A percentile compares a stretch with the other conserved stretches of the same genome.
phyloP scores from a whole-genome alignment of 2,797 vertebrate species.

The Smutsia gigantea region DNA sequence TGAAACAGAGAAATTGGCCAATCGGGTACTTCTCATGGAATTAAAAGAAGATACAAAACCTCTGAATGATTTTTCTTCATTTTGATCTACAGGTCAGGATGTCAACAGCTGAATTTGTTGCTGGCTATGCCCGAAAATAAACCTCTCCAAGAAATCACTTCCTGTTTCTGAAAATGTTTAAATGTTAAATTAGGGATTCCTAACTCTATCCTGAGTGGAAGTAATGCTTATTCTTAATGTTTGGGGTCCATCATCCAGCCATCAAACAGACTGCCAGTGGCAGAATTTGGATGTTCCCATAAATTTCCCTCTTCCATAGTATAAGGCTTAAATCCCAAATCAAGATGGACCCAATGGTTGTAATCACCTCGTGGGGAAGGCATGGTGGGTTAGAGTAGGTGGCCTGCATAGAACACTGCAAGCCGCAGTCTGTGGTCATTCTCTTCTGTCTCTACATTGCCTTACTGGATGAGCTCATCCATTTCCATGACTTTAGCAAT shows the following conservation, averaged over 20 bases:
- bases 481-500: neutral
- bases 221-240: neutral
- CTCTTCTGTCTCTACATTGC: neutral
- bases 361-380: neutral
- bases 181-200: neutral
- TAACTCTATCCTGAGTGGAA: neutral
- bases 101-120: neutral
- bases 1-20: neutral
- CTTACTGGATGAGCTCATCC: neutral
- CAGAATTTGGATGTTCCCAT: neutral
- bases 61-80: neutral
- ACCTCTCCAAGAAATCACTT: neutral
- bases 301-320: neutral
- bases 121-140: neutral
- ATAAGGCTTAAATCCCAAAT: neutral
- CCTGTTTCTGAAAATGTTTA: constrained; percentile 10
- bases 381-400: neutral
- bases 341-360: neutral
- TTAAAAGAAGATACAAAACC: neutral
- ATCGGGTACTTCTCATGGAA: neutral
- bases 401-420: neutral
- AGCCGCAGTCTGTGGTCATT: neutral
- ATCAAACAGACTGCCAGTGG: neutral
- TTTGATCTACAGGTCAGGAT: neutral
- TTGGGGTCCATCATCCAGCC: neutral